These are phyloP conservation scores for Platyscapa corneri DNA, from an alignment of 1,140 invertebrate species.

Conservation along the genomic window DNA sequence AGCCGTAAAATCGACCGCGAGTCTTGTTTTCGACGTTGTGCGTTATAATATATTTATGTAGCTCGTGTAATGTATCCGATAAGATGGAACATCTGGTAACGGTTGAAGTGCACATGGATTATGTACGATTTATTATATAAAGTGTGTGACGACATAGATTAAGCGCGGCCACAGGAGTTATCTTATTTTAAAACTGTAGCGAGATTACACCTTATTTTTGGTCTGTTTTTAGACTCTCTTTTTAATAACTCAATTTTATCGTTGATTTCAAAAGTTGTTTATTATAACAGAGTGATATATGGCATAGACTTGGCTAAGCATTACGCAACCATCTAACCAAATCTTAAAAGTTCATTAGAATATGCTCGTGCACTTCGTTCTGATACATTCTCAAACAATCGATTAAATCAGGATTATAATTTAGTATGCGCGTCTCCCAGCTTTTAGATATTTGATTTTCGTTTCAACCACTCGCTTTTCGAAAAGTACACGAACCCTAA, in stretches of 20 bases:
- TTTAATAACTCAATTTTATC: not conserved
- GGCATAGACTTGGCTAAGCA: not conserved
- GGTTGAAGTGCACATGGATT: slow-evolving; percentile 16
- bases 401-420: too few relatives aligned
- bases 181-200: slow-evolving; percentile 14
- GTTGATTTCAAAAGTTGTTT: not conserved
- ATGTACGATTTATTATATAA: slow-evolving; percentile 28
- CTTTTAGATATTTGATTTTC: too few relatives aligned
- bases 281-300: not conserved
- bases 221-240: not conserved
- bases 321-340: not conserved
- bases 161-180: slow-evolving; percentile 15
- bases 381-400: too few relatives aligned
- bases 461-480: not conserved
- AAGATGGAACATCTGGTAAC: slow-evolving; percentile 32
- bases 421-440: too few relatives aligned
- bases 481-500: too few relatives aligned
- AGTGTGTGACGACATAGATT: slow-evolving; percentile 9
- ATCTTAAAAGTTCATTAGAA: not conserved
- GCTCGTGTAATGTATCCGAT: slow-evolving; percentile 26
- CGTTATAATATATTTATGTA: slow-evolving; percentile 23
- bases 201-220: slow-evolving; percentile 6
- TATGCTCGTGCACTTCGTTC: too few relatives aligned
- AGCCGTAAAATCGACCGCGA: slow-evolving; percentile 40
- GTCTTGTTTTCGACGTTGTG: slow-evolving; percentile 6